A percentile compares a stretch with the other conserved stretches of the same genome.
phyloP scores from a whole-genome alignment of 2,888 invertebrate genomes.

The Folsomia manolachei region DNA sequence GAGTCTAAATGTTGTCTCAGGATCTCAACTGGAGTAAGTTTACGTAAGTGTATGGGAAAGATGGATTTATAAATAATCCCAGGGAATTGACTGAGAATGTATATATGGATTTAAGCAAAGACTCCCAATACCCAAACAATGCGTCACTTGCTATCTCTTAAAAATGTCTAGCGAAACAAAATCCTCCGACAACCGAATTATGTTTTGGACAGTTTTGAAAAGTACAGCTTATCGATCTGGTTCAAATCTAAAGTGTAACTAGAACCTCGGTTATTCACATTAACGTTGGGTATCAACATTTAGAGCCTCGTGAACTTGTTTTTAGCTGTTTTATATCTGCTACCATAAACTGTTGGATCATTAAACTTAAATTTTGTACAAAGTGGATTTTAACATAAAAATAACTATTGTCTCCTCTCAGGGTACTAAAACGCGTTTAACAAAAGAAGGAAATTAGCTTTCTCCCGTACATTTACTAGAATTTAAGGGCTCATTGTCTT shows the following conservation, averaged over 20 bases:
- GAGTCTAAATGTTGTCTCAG: too few species aligned
- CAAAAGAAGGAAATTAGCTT: not conserved
- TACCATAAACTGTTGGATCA: not conserved
- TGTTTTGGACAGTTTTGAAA: too few species aligned
- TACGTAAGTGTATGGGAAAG: too few species aligned
- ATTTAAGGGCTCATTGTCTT: not conserved
- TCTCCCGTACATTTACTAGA: not conserved
- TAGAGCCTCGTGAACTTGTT: not conserved
- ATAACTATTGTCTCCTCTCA: constrained; percentile 3
- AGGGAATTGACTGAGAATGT: not conserved
- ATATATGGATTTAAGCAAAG: not conserved
- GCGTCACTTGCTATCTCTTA: too few species aligned
- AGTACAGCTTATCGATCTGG: not conserved
- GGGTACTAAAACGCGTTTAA: not conserved
- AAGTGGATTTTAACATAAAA: not conserved
- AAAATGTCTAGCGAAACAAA: not conserved
- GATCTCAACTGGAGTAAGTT: too few species aligned
- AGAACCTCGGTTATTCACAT: not conserved
- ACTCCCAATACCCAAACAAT: not conserved
- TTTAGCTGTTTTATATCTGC: not conserved
- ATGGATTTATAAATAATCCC: not conserved
- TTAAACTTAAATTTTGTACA: not conserved
- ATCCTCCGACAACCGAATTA: not conserved
- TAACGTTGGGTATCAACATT: not conserved
- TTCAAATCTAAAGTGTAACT: not conserved